Percentiles rank a stretch among this genome's conserved stretches.
These are phyloP conservation scores for Gavia stellata DNA, from an alignment of 2,113 vertebrate genomes.

Conservation along the genomic window DNA sequence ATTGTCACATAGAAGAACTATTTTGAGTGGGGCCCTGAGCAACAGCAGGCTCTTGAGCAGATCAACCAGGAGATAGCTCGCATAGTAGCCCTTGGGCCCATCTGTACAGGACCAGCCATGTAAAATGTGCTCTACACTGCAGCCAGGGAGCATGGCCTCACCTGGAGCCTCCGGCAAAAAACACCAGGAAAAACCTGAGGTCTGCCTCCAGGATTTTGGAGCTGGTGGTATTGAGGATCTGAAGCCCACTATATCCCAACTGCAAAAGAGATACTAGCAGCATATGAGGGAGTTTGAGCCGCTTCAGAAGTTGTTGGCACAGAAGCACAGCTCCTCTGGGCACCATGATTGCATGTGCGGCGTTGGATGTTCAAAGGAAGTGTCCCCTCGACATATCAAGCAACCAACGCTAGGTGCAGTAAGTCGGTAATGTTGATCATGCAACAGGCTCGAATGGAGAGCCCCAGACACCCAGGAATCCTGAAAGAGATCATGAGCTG, in stretches of 20 bases:
- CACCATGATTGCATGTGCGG: not conserved
- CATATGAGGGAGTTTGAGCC: not conserved
- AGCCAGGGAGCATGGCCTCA: not conserved
- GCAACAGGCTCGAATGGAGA: not conserved
- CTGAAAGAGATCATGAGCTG: not conserved
- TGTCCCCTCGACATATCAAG: not conserved
- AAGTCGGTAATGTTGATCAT: not conserved
- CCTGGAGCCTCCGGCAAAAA: not conserved
- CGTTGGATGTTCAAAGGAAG: not conserved
- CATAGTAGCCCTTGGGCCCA: not conserved
- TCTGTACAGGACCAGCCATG: not conserved
- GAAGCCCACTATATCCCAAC: not conserved
- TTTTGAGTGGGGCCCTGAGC: not conserved
- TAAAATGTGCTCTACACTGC: not conserved
- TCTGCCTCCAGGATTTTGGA: not conserved
- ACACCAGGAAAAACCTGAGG: not conserved
- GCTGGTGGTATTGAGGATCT: not conserved
- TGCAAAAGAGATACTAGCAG: not conserved
- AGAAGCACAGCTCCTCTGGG: not conserved
- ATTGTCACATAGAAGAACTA: not conserved
- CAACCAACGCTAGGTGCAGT: rapidly evolving
- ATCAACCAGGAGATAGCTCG: not conserved
- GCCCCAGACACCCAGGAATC: not conserved
- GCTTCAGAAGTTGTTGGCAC: not conserved
- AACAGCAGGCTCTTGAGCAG: not conserved